A percentile compares a stretch with the other conserved stretches of the same genome.
phyloP scores from a whole-genome alignment of 2,888 invertebrate species.

The Nezara viridula region DNA sequence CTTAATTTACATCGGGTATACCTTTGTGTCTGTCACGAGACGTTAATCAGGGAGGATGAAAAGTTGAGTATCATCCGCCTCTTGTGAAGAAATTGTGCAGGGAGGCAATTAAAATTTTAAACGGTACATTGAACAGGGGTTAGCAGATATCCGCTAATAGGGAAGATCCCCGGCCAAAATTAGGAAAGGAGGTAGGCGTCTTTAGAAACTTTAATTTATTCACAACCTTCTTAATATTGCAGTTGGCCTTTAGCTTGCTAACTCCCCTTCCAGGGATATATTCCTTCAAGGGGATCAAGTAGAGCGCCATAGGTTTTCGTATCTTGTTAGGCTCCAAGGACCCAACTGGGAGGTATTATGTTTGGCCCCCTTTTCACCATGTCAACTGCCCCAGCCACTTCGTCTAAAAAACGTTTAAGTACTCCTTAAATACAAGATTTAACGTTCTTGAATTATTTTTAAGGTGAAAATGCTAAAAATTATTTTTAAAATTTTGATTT shows the following conservation, averaged over 20 bases:
- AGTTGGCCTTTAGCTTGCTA: background rate
- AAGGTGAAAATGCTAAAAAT: no score
- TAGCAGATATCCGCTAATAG: background rate
- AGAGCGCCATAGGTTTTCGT: background rate
- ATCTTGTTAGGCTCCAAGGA: no score
- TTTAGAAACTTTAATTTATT: constrained; percentile 24
- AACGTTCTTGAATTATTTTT: no score
- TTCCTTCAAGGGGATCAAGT: background rate
- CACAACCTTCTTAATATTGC: background rate
- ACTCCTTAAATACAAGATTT: no score
- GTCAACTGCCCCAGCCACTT: no score
- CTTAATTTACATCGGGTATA: background rate
- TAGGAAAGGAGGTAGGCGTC: background rate
- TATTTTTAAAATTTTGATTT: no score
- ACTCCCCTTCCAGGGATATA: background rate
- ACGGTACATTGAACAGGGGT: background rate
- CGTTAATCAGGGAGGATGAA: background rate
- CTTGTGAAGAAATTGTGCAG: background rate
- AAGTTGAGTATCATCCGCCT: background rate
- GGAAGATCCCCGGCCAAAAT: background rate
- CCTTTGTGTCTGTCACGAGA: background rate
- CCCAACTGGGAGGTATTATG: no score
- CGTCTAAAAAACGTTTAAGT: no score
- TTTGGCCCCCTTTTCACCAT: no score
- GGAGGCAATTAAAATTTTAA: constrained; percentile 12